A percentile compares a stretch with the other conserved stretches of the same genome.
phyloP scores from a whole-genome alignment of 2,888 invertebrate species.

The Dolomedes plantarius region DNA sequence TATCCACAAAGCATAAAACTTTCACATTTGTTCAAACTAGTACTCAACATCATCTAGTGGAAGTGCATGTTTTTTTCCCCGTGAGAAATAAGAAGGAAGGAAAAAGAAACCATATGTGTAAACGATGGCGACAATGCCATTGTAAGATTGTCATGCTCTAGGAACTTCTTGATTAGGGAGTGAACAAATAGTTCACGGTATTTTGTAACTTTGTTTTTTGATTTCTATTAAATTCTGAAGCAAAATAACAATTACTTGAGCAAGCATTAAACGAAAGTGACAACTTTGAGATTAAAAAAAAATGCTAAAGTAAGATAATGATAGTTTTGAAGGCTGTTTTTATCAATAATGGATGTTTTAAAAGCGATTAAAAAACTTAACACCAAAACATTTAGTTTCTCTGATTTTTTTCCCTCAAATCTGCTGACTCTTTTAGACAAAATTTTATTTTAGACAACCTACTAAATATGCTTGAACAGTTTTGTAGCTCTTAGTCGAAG shows the following conservation, averaged over 20 bases:
- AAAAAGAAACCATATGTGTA: not conserved
- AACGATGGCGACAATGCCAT: not conserved
- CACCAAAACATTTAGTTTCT: too few relatives aligned
- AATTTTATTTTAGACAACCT: too few relatives aligned
- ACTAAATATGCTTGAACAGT: too few relatives aligned
- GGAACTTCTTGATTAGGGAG: not conserved
- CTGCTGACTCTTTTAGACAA: too few relatives aligned
- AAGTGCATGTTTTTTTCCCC: not conserved
- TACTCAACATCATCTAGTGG: not conserved
- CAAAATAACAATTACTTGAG: not conserved
- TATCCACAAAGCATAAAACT: not conserved
- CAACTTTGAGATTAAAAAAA: not conserved
- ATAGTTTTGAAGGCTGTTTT: too few relatives aligned
- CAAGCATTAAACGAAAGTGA: conserved; percentile 4
- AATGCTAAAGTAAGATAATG: too few relatives aligned
- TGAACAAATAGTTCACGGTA: not conserved
- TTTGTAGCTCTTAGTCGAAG: too few relatives aligned
- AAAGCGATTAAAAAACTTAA: too few relatives aligned
- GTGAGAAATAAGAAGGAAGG: not conserved
- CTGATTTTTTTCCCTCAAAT: too few relatives aligned
- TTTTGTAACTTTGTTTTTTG: not conserved
- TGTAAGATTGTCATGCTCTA: not conserved
- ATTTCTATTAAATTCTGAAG: not conserved
- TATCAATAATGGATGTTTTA: too few relatives aligned
- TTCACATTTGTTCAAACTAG: not conserved